These are phyloP conservation scores for Montipora cactus DNA, from an alignment of 64 coral and sea anemone genomes.

Conservation along the genomic window DNA sequence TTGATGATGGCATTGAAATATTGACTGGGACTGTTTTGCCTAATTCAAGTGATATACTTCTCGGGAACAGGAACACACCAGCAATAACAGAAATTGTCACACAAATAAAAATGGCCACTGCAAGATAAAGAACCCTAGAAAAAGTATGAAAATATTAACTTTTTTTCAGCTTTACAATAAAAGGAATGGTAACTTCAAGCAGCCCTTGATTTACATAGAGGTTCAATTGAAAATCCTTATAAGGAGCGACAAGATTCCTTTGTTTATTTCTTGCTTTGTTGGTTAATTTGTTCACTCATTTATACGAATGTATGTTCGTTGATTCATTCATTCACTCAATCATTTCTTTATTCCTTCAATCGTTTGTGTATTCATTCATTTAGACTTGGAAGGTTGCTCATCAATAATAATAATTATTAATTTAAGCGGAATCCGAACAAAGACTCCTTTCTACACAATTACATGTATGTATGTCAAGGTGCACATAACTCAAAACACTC, in stretches of 20 bases:
- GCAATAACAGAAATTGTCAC: conserved; percentile 25
- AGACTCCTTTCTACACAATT: too few species aligned
- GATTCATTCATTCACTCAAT: conserved; percentile 21
- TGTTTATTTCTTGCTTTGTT: too few species aligned
- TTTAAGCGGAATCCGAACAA: too few species aligned
- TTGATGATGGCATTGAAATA: conserved; percentile 60
- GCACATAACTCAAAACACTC: neutral
- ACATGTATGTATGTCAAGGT: neutral
- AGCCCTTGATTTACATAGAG: neutral
- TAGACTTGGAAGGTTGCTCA: too few species aligned
- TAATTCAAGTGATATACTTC: conserved; percentile 63
- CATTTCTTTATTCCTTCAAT: too few species aligned
- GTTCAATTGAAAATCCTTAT: too few species aligned
- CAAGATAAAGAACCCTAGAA: conserved; percentile 79
- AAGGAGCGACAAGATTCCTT: too few species aligned
- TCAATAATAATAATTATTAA: too few species aligned
- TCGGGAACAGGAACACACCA: conserved; percentile 81
- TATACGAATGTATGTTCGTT: neutral
- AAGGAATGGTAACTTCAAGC: neutral
- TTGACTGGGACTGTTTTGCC: conserved; percentile 51
- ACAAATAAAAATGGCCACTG: conserved; percentile 63
- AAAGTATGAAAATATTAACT: neutral
- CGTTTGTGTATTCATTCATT: too few species aligned
- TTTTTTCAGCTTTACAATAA: neutral
- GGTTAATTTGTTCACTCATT: too few species aligned